phyloP scores from a whole-genome alignment of 2,797 vertebrate species.

The Anabas testudineus region DNA sequence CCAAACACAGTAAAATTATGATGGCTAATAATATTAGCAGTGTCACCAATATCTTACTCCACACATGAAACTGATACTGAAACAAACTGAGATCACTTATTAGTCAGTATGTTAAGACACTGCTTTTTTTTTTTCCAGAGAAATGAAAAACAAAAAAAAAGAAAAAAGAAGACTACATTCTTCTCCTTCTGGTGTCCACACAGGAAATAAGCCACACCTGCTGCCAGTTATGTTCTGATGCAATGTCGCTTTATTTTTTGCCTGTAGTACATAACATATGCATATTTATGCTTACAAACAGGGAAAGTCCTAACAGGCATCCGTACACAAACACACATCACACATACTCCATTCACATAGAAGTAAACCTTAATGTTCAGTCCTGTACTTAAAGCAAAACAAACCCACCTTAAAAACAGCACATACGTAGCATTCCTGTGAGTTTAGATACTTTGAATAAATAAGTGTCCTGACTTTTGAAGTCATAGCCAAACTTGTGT shows the following conservation, averaged over 20 bases:
- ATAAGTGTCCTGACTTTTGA: not conserved
- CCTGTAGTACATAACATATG: slow-evolving; percentile 72
- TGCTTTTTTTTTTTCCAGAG: too few species aligned
- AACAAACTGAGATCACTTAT: not conserved
- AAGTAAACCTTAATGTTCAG: slow-evolving; percentile 46
- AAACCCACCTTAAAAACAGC: slow-evolving; percentile 3
- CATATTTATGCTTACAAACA: slow-evolving; percentile 74
- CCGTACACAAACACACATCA: slow-evolving; percentile 63
- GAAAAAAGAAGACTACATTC: not conserved
- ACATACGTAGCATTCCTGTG: slow-evolving; percentile 1
- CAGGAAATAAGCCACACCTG: slow-evolving; percentile 44
- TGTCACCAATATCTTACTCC: not conserved
- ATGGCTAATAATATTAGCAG: too few species aligned
- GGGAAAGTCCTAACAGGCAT: slow-evolving; percentile 57
- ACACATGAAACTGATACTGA: not conserved
- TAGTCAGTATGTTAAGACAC: too few species aligned
- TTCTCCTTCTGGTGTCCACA: slow-evolving; percentile 1
- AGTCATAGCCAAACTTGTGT: slow-evolving; percentile 5
- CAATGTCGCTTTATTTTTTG: slow-evolving; percentile 76
- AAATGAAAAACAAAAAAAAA: too few species aligned
- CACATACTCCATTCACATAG: slow-evolving; percentile 48
- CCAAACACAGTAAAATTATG: too few species aligned
- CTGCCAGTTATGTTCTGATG: slow-evolving; percentile 36
- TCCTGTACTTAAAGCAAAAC: slow-evolving; percentile 33
- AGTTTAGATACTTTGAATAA: slow-evolving; percentile 31